Base-by-base conservation (phyloP, 2,888 invertebrate species). In the Acrobasis suavella region DNA sequence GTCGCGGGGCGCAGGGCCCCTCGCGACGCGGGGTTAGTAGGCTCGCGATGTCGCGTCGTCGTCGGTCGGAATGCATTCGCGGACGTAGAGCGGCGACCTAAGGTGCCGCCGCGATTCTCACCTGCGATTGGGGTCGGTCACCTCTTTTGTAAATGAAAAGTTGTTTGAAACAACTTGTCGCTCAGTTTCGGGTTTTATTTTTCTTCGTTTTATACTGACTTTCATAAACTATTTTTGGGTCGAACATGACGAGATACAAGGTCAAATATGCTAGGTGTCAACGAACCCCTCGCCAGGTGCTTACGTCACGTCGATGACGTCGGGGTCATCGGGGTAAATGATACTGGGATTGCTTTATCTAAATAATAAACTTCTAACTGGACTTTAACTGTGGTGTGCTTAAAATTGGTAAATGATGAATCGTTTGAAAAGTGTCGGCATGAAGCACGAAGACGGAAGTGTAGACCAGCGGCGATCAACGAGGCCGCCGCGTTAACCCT, bases 61-160 rank as follows among this genome's bases (percentile, higher is more conserved):
- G 87, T 85, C 89, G 90, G 91, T 87, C 88, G 89, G 91, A 89
- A 91, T 91, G 91, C 91, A 91, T 91, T 91, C 91, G 90, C 90
- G 91, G 86, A 89, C 89, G 89, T 89, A 86, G 88, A 90, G 89
- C 87, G 86, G 90, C 85, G 87, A 90, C 89, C 90, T 90, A 80
- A 90, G 91, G 91, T 90, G 84, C 86, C 90, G 85, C 82, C 85
- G 87, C 82, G 84, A 77, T 81, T 83, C 81, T 85, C 82, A 90
- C 91, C 89, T 90, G 89, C 72, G 72, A 68, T 73, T 77, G 76
- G 74, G 86, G 85, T 86, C 87, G 86, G 80, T 84, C 82, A 85
- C 84, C 85, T 83, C 78, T 75, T 74, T 75, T 72, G 71, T 79
- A 76, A 81, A 81, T 76, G 73, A 73, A 77, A 73, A 74, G 62